Evolutionary conservation across 2,113 vertebrate genomes (phyloP), one percentile per base, ranked within the genome.

Genomic region (Dipodomys spectabilis): DNA sequence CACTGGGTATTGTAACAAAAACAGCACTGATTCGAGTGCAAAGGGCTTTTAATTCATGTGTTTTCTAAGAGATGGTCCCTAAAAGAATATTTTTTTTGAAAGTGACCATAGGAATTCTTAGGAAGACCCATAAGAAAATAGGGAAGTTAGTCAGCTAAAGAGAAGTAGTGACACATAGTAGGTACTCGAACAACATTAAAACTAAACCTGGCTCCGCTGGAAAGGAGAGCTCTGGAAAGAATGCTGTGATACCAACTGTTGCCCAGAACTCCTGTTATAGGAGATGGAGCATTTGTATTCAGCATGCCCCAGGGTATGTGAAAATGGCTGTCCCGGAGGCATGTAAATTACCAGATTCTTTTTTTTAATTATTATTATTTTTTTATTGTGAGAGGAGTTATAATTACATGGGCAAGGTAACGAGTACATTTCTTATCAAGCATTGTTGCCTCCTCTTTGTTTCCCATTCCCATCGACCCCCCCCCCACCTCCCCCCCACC

Each of bases 141-240:
- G 19, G 20, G 1, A 13, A 27, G 5, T 28, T 4, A 9, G 7
- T 0, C n/a, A 75, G 11, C 22, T 18, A 64, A 12, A 6, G 9
- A 8, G 45, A 28, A 20, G 15, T 0, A 39, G 23, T 16, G 27
- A 57, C 39, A 8, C 27, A 67, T 30, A 23, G 6, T 23, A 32
- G 1, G 10, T 15, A 22, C 30, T 28, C 5, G 53, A 45, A 18
- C 5, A 69, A 69, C 35, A 19, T 18, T 49, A 35, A 62, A 69
- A 27, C 18, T 15, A 68, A 30, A 30, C 65, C 60, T 80, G 53
- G 11, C 39, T 84, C 20, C 8, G 3, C 15, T 11, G 3, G 49
- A 3, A 22, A 68, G 22, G 5, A 32, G 1, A 62, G 57, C 7
- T 82, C 28, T 49, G 7, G 19, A 39, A 44, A 86, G 32, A 39